Percentiles rank a stretch among this genome's conserved stretches.
These are phyloP conservation scores for Cotesia chilonis DNA, from an alignment of 1,140 invertebrate species.

Conservation along the genomic window DNA sequence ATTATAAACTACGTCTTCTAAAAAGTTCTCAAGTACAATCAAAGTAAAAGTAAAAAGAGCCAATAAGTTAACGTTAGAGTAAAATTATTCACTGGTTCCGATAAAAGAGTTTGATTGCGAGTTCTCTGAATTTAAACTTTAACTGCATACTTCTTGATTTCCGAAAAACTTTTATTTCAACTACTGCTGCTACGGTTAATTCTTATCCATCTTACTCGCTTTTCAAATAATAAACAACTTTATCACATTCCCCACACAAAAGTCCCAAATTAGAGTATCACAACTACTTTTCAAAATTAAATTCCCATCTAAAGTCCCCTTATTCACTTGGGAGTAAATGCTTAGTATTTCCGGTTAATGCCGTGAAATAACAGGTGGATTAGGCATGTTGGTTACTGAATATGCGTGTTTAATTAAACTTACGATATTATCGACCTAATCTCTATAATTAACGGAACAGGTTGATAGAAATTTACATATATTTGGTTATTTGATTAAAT, in stretches of 20 bases:
- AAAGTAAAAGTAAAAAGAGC: neutral
- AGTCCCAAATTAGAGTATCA: no score
- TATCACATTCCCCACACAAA: neutral
- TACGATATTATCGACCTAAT: no score
- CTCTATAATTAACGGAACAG: no score
- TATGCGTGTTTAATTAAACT: no score
- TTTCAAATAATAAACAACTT: constrained; percentile 4
- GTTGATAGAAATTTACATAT: no score
- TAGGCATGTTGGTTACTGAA: no score
- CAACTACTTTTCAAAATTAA: no score
- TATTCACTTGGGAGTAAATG: neutral
- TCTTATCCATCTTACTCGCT: constrained; percentile 11
- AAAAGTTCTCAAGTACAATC: neutral
- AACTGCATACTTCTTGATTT: constrained; percentile 26
- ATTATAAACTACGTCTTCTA: neutral
- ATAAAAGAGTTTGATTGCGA: constrained; percentile 33
- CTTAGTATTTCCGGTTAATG: neutral
- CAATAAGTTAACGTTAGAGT: constrained; percentile 28
- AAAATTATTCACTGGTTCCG: constrained; percentile 3
- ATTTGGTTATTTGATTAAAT: no score
- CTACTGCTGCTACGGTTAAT: constrained; percentile 29
- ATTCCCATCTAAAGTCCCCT: no score
- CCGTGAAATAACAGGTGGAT: no score
- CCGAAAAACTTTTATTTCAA: constrained; percentile 26
- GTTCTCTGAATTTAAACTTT: constrained; percentile 29